Evolutionary conservation across 1,140 invertebrate genomes (phyloP).

Genomic region (Lithobius niger): DNA sequence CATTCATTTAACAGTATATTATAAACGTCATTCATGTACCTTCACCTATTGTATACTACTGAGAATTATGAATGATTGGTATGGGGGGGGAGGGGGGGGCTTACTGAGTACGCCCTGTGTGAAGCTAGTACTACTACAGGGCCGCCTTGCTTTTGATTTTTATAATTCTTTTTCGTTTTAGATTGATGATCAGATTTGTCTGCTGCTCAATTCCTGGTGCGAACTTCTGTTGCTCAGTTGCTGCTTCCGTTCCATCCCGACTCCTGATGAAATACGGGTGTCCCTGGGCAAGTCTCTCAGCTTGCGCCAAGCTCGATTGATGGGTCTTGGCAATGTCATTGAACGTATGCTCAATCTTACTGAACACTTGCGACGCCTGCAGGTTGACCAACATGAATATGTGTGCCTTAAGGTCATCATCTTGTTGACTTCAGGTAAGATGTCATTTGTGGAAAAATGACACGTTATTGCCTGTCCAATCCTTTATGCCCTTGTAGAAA

Average conservation of each 20-base stretch:
- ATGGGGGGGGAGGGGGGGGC: no score
- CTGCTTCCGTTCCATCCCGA: conserved; percentile 24
- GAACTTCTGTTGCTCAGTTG: conserved; percentile 77
- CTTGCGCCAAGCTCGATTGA: conserved; percentile 52
- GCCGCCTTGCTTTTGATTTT: no score
- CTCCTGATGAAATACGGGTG: conserved; percentile 44
- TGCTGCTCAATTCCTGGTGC: conserved; percentile 95
- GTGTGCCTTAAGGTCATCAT: conserved; percentile 89
- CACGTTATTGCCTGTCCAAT: conserved; percentile 8
- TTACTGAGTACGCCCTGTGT: no score
- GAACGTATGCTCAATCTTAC: conserved; percentile 89
- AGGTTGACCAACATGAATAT: conserved; percentile 93
- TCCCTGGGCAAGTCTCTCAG: conserved; percentile 53
- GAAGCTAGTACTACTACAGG: no score
- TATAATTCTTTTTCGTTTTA: no score
- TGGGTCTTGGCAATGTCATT: conserved; percentile 63
- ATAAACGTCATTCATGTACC: no score
- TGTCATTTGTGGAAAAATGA: not conserved
- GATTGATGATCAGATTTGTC: conserved; percentile 92
- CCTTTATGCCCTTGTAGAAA: no score
- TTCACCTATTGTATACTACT: no score
- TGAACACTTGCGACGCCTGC: conserved; percentile 71
- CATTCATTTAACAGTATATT: no score
- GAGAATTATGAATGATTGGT: no score
- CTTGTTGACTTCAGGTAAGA: conserved; percentile 76